Conservation (phyloP, 2,888 invertebrate species). For the Euphydryas editha region DNA sequence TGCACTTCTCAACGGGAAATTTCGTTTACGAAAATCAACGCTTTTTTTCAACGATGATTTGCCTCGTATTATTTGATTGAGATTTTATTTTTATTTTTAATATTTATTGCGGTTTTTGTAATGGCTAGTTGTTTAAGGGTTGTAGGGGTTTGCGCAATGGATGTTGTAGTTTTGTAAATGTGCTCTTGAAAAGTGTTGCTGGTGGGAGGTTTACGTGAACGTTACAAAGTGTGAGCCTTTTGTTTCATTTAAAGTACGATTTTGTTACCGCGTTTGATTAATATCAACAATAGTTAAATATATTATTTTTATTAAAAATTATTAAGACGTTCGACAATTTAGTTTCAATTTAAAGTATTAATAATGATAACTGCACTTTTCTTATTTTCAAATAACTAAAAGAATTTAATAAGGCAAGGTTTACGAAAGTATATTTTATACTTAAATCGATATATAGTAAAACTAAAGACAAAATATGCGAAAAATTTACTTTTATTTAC, state of each 20-base stretch:
- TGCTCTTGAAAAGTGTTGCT: constrained; percentile 50
- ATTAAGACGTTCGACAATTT: no score
- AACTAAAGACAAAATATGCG: no score
- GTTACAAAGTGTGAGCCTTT: constrained; percentile 83
- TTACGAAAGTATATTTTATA: no score
- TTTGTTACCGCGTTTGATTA: constrained; percentile 37
- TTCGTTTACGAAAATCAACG: constrained; percentile 69
- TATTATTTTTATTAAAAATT: not conserved
- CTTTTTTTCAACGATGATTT: constrained; percentile 64
- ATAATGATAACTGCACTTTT: no score
- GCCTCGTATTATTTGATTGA: constrained; percentile 44
- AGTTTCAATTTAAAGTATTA: no score
- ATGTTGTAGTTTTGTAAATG: constrained; percentile 41
- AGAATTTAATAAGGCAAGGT: no score
- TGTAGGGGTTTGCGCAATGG: constrained; percentile 51
- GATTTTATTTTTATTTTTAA: not conserved
- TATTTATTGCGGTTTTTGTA: constrained; percentile 50
- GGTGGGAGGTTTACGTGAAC: constrained; percentile 74
- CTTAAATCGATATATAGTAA: no score
- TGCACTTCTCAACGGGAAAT: constrained; percentile 68
- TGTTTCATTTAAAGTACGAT: constrained; percentile 71
- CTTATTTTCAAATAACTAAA: no score
- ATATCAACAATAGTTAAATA: not conserved
- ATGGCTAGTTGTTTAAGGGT: not conserved
- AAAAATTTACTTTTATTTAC: no score